phyloP scores from a whole-genome alignment of 2,797 vertebrate species.

The Toxotes lorentzi region DNA sequence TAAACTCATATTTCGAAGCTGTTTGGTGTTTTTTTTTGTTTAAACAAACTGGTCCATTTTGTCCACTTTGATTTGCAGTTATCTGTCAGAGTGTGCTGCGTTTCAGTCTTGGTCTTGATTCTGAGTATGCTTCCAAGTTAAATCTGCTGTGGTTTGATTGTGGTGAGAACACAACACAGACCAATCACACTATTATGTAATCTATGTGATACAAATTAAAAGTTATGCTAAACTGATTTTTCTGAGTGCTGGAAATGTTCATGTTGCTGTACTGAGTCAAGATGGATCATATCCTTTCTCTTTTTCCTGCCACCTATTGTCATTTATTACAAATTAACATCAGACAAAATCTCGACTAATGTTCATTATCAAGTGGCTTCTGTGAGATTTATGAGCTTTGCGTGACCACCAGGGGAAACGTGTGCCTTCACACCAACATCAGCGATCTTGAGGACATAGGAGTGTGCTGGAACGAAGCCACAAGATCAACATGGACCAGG shows the following conservation, averaged over 20 bases:
- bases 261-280: background rate
- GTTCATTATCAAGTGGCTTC: background rate
- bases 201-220: background rate
- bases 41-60: background rate
- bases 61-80: slow-evolving; percentile 3
- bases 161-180: background rate
- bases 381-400: background rate
- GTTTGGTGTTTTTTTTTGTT: background rate
- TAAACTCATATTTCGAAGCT: background rate
- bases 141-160: background rate
- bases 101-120: background rate
- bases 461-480: slow-evolving; percentile 66
- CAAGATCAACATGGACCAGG: slow-evolving; percentile 47
- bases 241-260: too few species aligned
- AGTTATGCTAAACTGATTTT: too few species aligned
- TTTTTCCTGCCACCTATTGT: background rate
- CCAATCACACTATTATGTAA: background rate
- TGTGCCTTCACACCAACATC: slow-evolving; percentile 56
- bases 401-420: background rate
- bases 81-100: background rate
- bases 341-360: background rate
- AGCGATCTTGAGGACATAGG: slow-evolving; percentile 53
- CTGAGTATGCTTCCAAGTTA: background rate
- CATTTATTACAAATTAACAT: background rate
- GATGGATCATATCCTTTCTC: background rate